Conservation (phyloP, 2,888 invertebrate genomes). For the Steinernema scapterisci region DNA sequence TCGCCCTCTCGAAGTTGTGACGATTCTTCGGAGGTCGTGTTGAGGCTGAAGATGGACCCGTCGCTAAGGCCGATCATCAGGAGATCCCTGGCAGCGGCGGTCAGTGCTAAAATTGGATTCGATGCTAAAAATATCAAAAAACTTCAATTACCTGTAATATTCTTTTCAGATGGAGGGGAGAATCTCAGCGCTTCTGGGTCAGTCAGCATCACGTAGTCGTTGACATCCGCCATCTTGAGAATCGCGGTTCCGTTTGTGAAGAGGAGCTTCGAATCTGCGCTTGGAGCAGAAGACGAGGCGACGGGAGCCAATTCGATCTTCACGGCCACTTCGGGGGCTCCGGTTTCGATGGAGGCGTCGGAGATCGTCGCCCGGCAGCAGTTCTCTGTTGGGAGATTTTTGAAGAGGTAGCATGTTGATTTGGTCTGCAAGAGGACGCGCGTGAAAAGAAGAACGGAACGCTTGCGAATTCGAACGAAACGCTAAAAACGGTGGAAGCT, state of each 20-base stretch:
- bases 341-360: slow-evolving; percentile 36
- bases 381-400: slow-evolving; percentile 53
- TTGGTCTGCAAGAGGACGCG: slow-evolving; percentile 27
- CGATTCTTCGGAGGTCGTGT: slow-evolving; percentile 17
- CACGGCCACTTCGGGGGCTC: slow-evolving; percentile 1
- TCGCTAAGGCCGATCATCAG: slow-evolving; percentile 46
- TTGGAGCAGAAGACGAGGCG: slow-evolving; percentile 33
- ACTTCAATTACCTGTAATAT: slow-evolving; percentile 48
- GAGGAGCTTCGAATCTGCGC: slow-evolving; percentile 40
- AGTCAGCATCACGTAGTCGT: slow-evolving; percentile 55
- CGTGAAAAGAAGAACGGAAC: no score
- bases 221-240: slow-evolving; percentile 45
- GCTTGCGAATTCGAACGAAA: no score
- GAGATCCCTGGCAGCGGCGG: slow-evolving; percentile 33
- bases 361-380: slow-evolving; percentile 50
- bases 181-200: slow-evolving; percentile 53
- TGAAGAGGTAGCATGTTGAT: slow-evolving; percentile 49
- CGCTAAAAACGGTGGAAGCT: no score
- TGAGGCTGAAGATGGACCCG: slow-evolving; percentile 42
- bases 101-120: slow-evolving; percentile 36
- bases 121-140: neutral
- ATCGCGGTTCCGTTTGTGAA: slow-evolving; percentile 58
- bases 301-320: slow-evolving; percentile 22
- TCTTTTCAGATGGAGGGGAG: slow-evolving; percentile 46
- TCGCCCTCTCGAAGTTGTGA: slow-evolving; percentile 41